Evolutionary conservation across 2,888 invertebrate genomes (phyloP).

Genomic region (Polydrusus cervinus): DNA sequence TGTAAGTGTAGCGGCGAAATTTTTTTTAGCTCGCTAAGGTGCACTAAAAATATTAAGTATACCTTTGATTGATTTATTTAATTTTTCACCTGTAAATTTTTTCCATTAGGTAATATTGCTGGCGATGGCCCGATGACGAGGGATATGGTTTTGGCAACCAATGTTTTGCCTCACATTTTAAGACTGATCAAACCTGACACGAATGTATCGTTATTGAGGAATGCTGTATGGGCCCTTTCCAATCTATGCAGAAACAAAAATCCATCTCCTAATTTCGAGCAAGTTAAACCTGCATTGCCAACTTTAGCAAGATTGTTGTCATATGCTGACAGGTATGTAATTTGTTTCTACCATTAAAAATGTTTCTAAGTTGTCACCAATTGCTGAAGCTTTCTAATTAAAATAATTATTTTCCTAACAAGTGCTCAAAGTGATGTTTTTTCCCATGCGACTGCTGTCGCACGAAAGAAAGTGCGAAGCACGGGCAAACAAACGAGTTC

Average conservation of each 20-base stretch:
- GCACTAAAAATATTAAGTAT: too few relatives aligned
- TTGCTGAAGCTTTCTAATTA: too few relatives aligned
- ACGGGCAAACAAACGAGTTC: too few relatives aligned
- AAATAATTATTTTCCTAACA: too few relatives aligned
- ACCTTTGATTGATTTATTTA: too few relatives aligned
- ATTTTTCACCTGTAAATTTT: not conserved
- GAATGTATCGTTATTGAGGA: slow-evolving; percentile 79
- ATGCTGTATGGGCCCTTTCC: slow-evolving; percentile 94
- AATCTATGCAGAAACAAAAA: slow-evolving; percentile 97
- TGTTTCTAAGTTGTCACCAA: too few relatives aligned
- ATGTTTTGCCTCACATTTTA: slow-evolving; percentile 83
- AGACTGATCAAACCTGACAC: slow-evolving; percentile 78
- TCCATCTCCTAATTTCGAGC: slow-evolving; percentile 88
- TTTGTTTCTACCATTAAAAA: not conserved
- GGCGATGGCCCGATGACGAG: slow-evolving; percentile 89
- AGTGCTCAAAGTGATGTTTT: too few relatives aligned
- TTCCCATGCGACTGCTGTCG: too few relatives aligned
- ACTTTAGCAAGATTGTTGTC: slow-evolving; percentile 83
- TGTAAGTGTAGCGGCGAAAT: too few relatives aligned
- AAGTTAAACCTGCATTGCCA: slow-evolving; percentile 84
- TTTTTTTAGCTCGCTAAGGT: too few relatives aligned
- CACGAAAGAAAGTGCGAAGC: too few relatives aligned
- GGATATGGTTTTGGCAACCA: slow-evolving; percentile 84
- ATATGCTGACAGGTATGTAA: slow-evolving; percentile 74
- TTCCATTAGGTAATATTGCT: slow-evolving; percentile 90